phyloP scores from a whole-genome alignment of 2,113 vertebrate species.

The Murina feae region DNA sequence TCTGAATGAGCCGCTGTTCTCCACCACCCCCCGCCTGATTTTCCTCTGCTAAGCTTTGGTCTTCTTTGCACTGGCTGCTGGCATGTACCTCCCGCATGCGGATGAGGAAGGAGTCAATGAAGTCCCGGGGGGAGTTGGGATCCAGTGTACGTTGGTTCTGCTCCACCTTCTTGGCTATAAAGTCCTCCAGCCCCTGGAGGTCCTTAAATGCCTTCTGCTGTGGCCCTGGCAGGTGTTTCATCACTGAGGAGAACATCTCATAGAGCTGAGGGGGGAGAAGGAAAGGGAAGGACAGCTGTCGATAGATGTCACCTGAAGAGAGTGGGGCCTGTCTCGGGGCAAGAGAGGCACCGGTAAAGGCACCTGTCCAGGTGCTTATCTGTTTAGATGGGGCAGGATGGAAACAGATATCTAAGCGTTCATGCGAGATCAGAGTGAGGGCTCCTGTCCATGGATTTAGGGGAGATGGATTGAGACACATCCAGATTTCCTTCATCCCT shows the following conservation, averaged over 20 bases:
- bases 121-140: conserved; percentile 53
- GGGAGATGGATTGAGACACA: neutral
- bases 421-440: neutral
- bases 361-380: neutral
- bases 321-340: too few relatives aligned
- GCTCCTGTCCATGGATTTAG: neutral
- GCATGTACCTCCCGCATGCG: conserved; percentile 64
- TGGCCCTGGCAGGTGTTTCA: conserved; percentile 79
- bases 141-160: conserved; percentile 56
- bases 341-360: neutral
- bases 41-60: neutral
- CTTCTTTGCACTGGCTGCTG: fast-evolving
- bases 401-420: neutral
- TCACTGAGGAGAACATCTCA: conserved; percentile 81
- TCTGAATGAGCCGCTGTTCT: neutral
- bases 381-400: neutral
- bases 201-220: conserved; percentile 73
- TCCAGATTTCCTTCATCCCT: neutral
- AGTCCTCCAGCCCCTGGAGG: conserved; percentile 62
- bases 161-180: conserved; percentile 66
- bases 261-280: conserved; percentile 75
- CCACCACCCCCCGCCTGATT: neutral
- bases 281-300: neutral
- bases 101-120: conserved; percentile 75
- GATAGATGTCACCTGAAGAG: fast-evolving